These are phyloP conservation scores for Picathartes gymnocephalus DNA, from an alignment of 2,113 vertebrate genomes.

Conservation along the genomic window DNA sequence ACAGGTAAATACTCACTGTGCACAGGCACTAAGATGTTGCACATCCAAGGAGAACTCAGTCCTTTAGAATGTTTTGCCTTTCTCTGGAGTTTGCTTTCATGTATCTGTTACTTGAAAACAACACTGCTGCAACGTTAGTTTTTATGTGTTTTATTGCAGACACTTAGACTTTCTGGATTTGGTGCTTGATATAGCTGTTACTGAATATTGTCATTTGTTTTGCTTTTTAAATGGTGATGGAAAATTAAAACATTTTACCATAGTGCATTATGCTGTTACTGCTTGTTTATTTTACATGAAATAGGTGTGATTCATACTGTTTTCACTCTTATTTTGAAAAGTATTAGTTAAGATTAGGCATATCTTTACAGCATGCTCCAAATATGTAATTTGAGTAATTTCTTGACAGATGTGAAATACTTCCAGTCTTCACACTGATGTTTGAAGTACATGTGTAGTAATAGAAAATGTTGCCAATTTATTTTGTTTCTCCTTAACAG, in stretches of 20 bases:
- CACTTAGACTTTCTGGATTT: not conserved
- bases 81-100: not conserved
- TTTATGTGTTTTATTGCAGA: not conserved
- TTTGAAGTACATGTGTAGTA: not conserved
- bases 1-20: not conserved
- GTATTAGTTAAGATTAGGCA: not conserved
- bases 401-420: not conserved
- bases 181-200: not conserved
- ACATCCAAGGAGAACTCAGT: not conserved
- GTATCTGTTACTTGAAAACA: not conserved
- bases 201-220: not conserved
- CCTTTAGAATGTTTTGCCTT: not conserved
- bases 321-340: not conserved
- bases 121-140: rapidly evolving
- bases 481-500: not conserved
- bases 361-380: not conserved
- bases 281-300: not conserved
- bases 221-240: not conserved
- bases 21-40: not conserved
- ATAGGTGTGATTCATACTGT: not conserved
- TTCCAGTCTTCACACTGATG: not conserved
- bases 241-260: not conserved
- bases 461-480: not conserved
- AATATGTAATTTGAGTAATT: not conserved
- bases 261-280: not conserved